These are phyloP conservation scores for Rotaria socialis DNA, from an alignment of 2,888 invertebrate genomes.

Conservation along the genomic window DNA sequence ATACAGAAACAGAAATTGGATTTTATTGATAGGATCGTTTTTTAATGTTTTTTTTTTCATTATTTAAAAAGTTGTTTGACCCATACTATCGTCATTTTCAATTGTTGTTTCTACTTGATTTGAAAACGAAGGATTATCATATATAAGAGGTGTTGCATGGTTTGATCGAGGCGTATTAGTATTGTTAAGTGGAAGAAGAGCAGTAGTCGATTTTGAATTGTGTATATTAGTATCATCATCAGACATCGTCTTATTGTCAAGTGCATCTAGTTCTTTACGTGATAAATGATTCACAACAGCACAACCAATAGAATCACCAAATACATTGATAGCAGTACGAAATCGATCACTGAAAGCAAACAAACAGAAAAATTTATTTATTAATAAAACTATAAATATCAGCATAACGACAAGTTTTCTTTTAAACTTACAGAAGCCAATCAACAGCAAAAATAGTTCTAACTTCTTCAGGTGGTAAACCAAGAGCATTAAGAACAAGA, in stretches of 20 bases:
- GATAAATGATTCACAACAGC: slow-evolving; percentile 40
- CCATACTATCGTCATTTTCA: neutral
- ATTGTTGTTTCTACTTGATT: neutral
- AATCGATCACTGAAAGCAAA: slow-evolving; percentile 37
- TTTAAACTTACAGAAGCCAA: slow-evolving; percentile 66
- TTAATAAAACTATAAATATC: neutral
- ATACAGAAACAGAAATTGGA: too few relatives aligned
- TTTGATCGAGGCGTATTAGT: neutral
- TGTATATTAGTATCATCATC: neutral
- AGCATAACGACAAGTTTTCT: neutral
- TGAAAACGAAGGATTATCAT: neutral
- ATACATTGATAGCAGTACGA: slow-evolving; percentile 44
- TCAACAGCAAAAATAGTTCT: slow-evolving; percentile 68
- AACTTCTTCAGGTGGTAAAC: slow-evolving; percentile 67
- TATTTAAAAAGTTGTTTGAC: neutral
- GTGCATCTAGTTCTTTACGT: slow-evolving; percentile 38
- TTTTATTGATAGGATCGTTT: too few relatives aligned
- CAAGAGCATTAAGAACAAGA: slow-evolving; percentile 67
- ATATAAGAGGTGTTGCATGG: neutral
- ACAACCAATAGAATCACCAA: slow-evolving; percentile 44
- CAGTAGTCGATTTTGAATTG: neutral
- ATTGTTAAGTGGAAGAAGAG: neutral
- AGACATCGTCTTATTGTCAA: neutral
- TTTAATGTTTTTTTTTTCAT: too few relatives aligned
- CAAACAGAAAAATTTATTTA: too few relatives aligned